Evolutionary conservation across 2,888 invertebrate species (phyloP), one percentile per base, ranked within the genome.

Genomic region (Corythucha ciliata): DNA sequence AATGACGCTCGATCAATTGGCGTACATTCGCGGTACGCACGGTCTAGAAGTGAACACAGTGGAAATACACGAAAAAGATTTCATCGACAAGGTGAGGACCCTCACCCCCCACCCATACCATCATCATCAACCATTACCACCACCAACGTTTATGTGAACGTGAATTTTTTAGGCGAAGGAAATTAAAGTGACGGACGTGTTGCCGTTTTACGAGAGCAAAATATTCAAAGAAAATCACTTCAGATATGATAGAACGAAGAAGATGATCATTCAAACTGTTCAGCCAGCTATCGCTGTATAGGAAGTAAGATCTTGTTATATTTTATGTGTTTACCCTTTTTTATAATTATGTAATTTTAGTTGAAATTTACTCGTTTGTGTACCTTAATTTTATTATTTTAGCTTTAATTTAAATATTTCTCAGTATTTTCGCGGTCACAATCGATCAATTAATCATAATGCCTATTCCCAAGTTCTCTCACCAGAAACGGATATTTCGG

Each of bases 141-240:
- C 6, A 40, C 14, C 22, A 8, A 40, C 40, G 21, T 25, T 26
- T 12, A 25, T 16, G 42, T n/a, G 29, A 14, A 16, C 20, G 42
- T 5, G 2, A 8, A 25, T 10, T 4, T 78, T 80, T 58, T 72
- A 93, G 76, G 96, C 94, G 0, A 81, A 88, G 63, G 88, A 91
- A 69, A 81, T 97, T 60, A 88, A 90, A 66, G 89, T 97, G 53
- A 76, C 79, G 57, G 89, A 91, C 67, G 70, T 97, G 50, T 81
- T 84, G 61, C 79, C 87, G 0, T 98, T 98, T 72, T 97, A 90
- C 62, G 82, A 88, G 18, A 93, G 92, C 62, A 79, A 84, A 34
- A 74, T 93, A 60, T 98, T 98, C 70, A 82, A 81, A 64, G 75
- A 78, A 52, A 93, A 98, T 66, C 81, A 84, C 61, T 98, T 91